A percentile compares a stretch with the other conserved stretches of the same genome.
Conservation (phyloP, 1,140 invertebrate genomes). For the Magallana gigas region DNA sequence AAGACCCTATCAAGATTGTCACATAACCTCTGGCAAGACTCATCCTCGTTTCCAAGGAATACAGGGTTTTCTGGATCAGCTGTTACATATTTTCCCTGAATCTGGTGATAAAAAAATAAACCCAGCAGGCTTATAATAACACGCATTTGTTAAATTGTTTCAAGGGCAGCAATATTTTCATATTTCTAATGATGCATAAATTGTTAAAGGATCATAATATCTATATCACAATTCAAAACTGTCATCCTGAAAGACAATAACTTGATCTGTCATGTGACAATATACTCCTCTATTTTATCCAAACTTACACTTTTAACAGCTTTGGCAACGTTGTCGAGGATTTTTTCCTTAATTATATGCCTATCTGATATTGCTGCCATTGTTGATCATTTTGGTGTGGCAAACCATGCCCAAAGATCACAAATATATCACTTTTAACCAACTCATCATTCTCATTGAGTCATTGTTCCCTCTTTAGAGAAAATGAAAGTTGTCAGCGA, state of each 20-base stretch:
- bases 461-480: neutral
- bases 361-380: conserved; percentile 57
- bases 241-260: neutral
- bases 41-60: conserved; percentile 67
- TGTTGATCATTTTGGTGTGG: neutral
- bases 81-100: conserved; percentile 68
- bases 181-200: no score
- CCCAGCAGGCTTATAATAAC: no score
- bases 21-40: conserved; percentile 71
- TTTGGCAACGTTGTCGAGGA: conserved; percentile 65
- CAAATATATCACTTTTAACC: neutral
- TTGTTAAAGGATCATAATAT: no score
- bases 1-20: conserved; percentile 76
- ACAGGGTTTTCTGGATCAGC: conserved; percentile 47
- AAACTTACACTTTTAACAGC: conserved; percentile 64
- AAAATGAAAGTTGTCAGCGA: conserved; percentile 32
- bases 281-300: neutral
- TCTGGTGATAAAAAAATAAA: conserved; percentile 58
- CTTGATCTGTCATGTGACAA: neutral
- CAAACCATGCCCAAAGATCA: neutral
- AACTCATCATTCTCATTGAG: no score
- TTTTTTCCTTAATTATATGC: conserved; percentile 66
- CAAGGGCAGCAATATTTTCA: no score
- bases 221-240: no score
- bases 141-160: no score